A percentile compares a stretch with the other conserved stretches of the same genome.
These are phyloP conservation scores for Muscidifurax raptorellus DNA, from an alignment of 1,140 invertebrate genomes.

Conservation along the genomic window DNA sequence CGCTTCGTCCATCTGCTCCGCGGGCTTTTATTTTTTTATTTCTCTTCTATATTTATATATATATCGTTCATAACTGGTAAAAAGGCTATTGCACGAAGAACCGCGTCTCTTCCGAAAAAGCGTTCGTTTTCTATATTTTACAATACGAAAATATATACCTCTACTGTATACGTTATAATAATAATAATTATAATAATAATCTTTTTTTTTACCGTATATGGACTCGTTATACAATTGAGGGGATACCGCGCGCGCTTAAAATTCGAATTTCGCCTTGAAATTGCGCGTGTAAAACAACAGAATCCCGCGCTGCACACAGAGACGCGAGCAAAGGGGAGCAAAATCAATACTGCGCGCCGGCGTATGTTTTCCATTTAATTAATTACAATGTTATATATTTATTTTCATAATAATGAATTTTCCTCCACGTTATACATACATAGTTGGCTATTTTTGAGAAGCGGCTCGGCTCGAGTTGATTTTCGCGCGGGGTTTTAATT, in stretches of 20 bases:
- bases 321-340: neutral
- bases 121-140: neutral
- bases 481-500: neutral
- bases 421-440: neutral
- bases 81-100: neutral
- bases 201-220: neutral
- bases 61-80: neutral
- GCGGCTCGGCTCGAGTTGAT: neutral
- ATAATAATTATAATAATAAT: no score
- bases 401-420: neutral
- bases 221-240: no score
- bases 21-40: neutral
- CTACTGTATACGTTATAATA: no score
- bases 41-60: conserved; percentile 2
- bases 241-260: neutral
- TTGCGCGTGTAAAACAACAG: conserved; percentile 2
- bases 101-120: no score
- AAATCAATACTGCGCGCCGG: neutral
- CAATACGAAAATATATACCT: no score
- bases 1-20: neutral
- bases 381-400: neutral
- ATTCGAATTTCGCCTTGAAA: neutral
- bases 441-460: neutral
- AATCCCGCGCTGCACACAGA: no score
- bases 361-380: neutral